Evolutionary conservation across 2,113 vertebrate species (phyloP).

Genomic region (Dipodomys spectabilis): DNA sequence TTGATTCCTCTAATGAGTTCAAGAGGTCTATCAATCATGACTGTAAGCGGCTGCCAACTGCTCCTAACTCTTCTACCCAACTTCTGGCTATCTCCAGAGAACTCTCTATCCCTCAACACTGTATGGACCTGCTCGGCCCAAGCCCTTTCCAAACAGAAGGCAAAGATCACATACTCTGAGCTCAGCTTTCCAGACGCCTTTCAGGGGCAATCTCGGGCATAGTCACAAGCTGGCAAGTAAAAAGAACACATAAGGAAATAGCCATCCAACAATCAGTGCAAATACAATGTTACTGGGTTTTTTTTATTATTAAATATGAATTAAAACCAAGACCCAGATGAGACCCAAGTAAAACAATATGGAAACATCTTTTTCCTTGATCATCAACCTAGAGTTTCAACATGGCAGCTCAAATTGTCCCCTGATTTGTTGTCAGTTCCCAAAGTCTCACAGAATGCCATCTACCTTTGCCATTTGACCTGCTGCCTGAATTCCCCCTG

Average conservation of each 20-base stretch:
- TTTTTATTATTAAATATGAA: not conserved
- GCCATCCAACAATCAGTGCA: not conserved
- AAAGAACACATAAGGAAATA: not conserved
- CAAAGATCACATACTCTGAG: not conserved
- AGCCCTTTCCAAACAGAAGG: not conserved
- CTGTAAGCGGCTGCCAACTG: not conserved
- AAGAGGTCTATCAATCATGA: not conserved
- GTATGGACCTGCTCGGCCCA: not conserved
- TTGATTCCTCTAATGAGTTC: not conserved
- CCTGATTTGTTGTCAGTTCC: not conserved
- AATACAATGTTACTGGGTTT: slow-evolving; percentile 1
- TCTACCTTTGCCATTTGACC: not conserved
- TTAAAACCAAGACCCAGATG: not conserved
- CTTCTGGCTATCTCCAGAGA: not conserved
- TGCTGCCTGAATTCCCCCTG: not conserved
- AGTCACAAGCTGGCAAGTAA: not conserved
- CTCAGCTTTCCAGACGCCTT: not conserved
- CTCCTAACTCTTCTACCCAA: not conserved
- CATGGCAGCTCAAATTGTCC: not conserved
- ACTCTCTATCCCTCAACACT: too few species aligned
- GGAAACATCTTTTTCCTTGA: not conserved
- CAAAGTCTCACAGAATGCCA: not conserved
- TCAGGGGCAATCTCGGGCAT: not conserved
- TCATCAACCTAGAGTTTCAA: not conserved
- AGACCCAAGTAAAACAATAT: not conserved